Evolutionary conservation across 2,797 vertebrate genomes (phyloP).

Genomic region (Amphiprion clarkii): DNA sequence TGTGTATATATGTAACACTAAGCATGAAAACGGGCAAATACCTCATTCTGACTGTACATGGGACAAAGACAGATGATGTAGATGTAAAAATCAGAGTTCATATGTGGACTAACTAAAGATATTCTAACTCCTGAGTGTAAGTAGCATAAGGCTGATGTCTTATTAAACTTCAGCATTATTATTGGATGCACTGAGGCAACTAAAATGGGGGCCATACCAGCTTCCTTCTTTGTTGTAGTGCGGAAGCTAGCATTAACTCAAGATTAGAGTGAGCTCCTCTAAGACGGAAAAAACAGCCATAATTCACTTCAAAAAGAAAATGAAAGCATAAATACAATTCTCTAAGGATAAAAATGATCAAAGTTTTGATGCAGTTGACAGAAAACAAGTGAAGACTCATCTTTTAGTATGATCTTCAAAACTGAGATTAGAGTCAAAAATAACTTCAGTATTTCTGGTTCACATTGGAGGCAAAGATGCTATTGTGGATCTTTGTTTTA

Average conservation of each 20-base stretch:
- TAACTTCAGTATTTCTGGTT: constrained; percentile 37
- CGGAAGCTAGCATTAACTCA: constrained; percentile 7
- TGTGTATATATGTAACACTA: neutral
- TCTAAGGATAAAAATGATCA: constrained; percentile 34
- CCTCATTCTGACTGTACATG: neutral
- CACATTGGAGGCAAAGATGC: neutral
- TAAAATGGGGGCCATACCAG: neutral
- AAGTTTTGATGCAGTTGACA: constrained; percentile 27
- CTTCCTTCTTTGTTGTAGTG: neutral
- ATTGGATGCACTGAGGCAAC: neutral
- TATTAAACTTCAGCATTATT: neutral
- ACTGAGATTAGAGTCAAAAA: constrained; percentile 46
- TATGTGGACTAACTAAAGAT: neutral
- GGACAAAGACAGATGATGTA: neutral
- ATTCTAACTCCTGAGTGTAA: neutral
- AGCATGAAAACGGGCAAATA: neutral
- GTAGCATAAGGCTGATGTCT: neutral
- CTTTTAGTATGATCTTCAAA: constrained; percentile 39
- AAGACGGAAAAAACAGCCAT: constrained; percentile 4
- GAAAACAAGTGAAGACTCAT: constrained; percentile 18
- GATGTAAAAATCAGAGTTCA: neutral
- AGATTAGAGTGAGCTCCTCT: constrained; percentile 16
- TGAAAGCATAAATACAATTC: constrained; percentile 20
- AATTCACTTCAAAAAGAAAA: constrained; percentile 30
- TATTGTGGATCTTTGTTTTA: neutral